Conservation (phyloP, 2,113 vertebrate species). For the Machaerirhynchus nigripectus region DNA sequence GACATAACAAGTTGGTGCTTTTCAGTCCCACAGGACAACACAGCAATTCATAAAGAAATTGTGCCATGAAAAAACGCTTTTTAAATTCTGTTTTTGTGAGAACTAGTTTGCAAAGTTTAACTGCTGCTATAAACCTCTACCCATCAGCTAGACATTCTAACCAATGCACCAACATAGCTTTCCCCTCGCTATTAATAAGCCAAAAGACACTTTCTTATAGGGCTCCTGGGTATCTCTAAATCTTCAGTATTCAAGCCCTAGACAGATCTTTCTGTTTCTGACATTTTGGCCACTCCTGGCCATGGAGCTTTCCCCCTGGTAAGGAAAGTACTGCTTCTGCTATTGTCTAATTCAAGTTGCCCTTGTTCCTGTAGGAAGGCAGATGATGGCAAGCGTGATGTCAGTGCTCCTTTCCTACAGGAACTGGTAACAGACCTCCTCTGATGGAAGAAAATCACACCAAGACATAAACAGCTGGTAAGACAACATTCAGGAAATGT, state of each 20-base stretch:
- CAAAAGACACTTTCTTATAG: not conserved
- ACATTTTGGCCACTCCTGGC: not conserved
- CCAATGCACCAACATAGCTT: rapidly evolving
- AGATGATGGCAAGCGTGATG: not conserved
- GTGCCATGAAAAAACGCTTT: not conserved
- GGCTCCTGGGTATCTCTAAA: not conserved
- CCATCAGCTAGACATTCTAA: not conserved
- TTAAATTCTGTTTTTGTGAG: not conserved
- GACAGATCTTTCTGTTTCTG: not conserved
- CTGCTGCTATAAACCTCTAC: not conserved
- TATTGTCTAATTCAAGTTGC: not conserved
- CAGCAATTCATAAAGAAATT: not conserved
- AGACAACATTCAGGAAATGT: not conserved
- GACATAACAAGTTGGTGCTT: not conserved
- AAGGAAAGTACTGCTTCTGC: not conserved
- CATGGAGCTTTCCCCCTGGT: not conserved
- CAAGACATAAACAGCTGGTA: not conserved
- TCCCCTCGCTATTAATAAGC: not conserved
- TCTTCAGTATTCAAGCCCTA: not conserved
- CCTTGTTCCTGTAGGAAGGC: not conserved
- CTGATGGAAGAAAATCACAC: not conserved
- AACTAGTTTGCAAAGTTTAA: not conserved
- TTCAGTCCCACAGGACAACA: not conserved
- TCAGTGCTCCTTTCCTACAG: rapidly evolving
- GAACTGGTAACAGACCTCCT: not conserved